Base-by-base conservation (phyloP, 2,888 invertebrate species). In the Acholoe squamosa region DNA sequence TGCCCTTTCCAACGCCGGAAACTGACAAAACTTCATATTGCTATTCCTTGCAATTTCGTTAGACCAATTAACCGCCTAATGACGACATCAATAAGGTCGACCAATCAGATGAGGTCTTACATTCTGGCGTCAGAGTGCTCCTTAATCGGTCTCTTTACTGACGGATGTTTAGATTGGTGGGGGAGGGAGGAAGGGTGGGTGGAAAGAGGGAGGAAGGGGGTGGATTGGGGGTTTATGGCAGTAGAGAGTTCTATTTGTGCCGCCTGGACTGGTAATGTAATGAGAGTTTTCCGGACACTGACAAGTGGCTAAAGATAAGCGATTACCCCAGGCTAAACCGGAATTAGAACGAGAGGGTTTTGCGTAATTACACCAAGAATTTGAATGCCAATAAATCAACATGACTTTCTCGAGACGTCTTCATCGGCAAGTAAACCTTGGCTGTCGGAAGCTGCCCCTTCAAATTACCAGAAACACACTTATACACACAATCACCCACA, bases 21-120 rank as follows among this genome's bases (percentile, higher is more conserved):
- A 71, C 43, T 3, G 28, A 25, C 71, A 71, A 71, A 71, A 71
- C 71, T 71, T 71, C 14, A 25, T 16, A 7, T 28, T 71, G 14
- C 31, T 71, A 71, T 71, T 71, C 28, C 71, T 71, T 28, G 71
- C 71, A 71, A 71, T 71, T 71, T 71, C 71, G 31, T 71, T 71
- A 28, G 28, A 28, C 71, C 71, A 71, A 71, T 71, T 71, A 71
- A n/a, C 25, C 71, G 28, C 25, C 31, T 71, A 71, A 71, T 71
- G 71, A 71, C 71, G 71, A 71, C 71, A 71, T 71, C 71, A 71
- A 71, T 71, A 71, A 71, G 71, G 71, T 71, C 31, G 28, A 28
- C 71, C 71, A 71, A 71, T 71, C 71, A 71, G 71, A 71, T 28
- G 71, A 14, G 71, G 28, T 25, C 71, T 71, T 71, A 5, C 71